phyloP scores from a whole-genome alignment of 2,888 invertebrate species.

The Lepeophtheirus nordmannii region DNA sequence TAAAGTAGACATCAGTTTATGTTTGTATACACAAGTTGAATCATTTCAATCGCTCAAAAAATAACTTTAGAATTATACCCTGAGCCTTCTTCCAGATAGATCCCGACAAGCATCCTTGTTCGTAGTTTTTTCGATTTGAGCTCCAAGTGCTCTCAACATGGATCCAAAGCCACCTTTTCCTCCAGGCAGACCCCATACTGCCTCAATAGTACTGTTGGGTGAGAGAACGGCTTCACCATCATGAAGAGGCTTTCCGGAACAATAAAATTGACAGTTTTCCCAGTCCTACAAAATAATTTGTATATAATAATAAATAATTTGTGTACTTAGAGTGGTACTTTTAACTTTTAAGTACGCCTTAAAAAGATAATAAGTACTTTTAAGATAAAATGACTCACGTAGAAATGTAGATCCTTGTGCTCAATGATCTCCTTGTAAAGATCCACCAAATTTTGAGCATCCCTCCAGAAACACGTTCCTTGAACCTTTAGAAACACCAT shows the following conservation, averaged over 20 bases:
- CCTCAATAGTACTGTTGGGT: slow-evolving; percentile 5
- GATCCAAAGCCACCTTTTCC: slow-evolving; percentile 63
- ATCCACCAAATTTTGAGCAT: background rate
- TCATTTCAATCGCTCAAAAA: no score
- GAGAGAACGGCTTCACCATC: background rate
- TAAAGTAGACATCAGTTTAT: no score
- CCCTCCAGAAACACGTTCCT: background rate
- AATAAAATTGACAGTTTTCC: background rate
- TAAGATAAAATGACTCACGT: background rate
- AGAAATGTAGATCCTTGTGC: background rate
- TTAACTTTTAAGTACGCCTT: no score
- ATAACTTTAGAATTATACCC: background rate
- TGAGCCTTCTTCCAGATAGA: slow-evolving; percentile 66
- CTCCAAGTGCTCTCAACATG: slow-evolving; percentile 75
- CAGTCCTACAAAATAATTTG: background rate
- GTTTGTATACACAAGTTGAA: no score
- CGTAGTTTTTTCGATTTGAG: slow-evolving; percentile 29
- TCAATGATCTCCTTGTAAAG: background rate
- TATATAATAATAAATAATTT: no score
- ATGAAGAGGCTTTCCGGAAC: background rate
- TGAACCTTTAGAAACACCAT: background rate
- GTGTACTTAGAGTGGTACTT: no score
- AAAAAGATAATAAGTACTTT: background rate
- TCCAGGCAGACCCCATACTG: slow-evolving; percentile 24
- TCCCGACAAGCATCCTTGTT: slow-evolving; percentile 50